Evolutionary conservation across 2,888 invertebrate genomes (phyloP), one percentile per base, ranked within the genome.

Genomic region (Gastrophysa polygoni): DNA sequence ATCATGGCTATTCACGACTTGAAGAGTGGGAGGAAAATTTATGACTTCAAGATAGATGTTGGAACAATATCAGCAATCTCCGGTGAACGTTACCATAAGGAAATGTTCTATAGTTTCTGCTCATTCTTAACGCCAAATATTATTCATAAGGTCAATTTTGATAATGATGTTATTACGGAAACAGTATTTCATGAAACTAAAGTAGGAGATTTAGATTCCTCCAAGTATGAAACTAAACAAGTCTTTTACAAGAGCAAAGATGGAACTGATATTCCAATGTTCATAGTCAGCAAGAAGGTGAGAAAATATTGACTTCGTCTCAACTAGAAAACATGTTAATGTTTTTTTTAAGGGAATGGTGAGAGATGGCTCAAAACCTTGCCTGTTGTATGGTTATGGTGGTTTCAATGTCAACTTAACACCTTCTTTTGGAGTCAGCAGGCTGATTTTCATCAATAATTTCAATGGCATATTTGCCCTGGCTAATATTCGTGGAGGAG

Each of bases 401-500:
- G 98, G 98, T 0, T 99, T 99, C 82, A 97, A 96, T 83, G 89
- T 95, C 71, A 92, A 93, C 79, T 85, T 97, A 69, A 91, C 92
- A 78, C 98, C 98, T 4, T 87, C 88, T 52, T 99, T 98, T 83
- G 92, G 93, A 72, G 89, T 96, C 24, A 90, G 91, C 11, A 86
- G 95, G 57, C 82, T 97, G 29, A 89, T 96, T 68, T 96, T 96
- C 80, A 90, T 98, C 78, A 91, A 95, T 75, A 89, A 95, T 76
- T 90, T 97, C 69, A 86, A 91, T 78, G 98, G 97, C 1, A 86
- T 97, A 55, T 87, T 94, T 67, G 98, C 95, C 14, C 87, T 96
- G 69, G 92, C 98, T 21, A 99, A 98, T 83, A 91, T 98, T 57
- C 87, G 98, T 50, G 98, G 98, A 57, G 98, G 98, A 77, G 96